A percentile compares a stretch with the other conserved stretches of the same genome.
Evolutionary conservation across 1,140 invertebrate species (phyloP).

Genomic region (Pseudomyrmex concolor): DNA sequence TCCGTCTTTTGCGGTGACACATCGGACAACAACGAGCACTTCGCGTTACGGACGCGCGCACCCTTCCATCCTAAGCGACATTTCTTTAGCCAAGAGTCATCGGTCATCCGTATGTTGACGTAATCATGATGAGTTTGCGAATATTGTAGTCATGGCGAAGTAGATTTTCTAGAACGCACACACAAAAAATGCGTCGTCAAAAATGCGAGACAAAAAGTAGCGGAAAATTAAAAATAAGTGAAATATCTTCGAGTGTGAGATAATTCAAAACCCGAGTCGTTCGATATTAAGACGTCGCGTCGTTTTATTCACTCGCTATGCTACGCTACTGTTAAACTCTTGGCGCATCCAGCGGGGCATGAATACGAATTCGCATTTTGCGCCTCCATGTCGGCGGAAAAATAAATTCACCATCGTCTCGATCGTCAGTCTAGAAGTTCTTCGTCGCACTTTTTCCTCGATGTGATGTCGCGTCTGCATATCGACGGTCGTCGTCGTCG

Average conservation of each 20-base stretch:
- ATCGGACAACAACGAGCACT: constrained; percentile 2
- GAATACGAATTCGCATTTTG: constrained; percentile 50
- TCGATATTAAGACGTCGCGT: background rate
- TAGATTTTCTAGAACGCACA: background rate
- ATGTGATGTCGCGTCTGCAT: constrained; percentile 30
- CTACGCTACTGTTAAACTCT: constrained; percentile 28
- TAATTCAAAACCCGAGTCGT: background rate
- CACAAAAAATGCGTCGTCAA: background rate
- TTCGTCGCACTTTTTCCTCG: no score
- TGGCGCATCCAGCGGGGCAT: constrained; percentile 26
- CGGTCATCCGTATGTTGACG: constrained; percentile 9
- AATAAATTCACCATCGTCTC: constrained; percentile 30
- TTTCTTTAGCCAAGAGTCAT: constrained; percentile 22
- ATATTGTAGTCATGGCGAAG: background rate
- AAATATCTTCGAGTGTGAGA: background rate
- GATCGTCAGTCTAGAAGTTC: no score
- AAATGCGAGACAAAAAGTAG: no score
- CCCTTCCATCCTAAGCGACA: constrained; percentile 4
- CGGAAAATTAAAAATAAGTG: background rate
- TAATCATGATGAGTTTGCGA: constrained; percentile 22
- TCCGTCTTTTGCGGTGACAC: background rate
- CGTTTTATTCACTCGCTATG: constrained; percentile 25
- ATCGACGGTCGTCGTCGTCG: constrained; percentile 30
- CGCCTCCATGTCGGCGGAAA: constrained; percentile 12
- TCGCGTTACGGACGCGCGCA: background rate